Evolutionary conservation across 2,888 invertebrate species (phyloP), one percentile per base, ranked within the genome.

Genomic region (Oxystoma pomonae): DNA sequence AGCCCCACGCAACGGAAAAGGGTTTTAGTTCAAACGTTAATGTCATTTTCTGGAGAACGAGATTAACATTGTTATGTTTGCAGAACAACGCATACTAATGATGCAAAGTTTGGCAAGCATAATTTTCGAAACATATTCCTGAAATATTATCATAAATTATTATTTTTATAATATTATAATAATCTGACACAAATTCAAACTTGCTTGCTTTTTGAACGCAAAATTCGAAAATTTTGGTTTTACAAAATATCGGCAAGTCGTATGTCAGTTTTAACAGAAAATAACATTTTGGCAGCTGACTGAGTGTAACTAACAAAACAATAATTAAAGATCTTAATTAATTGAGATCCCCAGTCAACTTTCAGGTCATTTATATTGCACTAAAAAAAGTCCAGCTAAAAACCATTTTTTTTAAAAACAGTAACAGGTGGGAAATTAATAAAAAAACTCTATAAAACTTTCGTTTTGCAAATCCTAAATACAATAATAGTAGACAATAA

Each of bases 1-100:
- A 85, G 85, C 85, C 85, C 84, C 81, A 77, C 78, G 78, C 78
- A 81, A 77, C 75, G 66, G 70, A 81, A 79, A 81, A 80, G 82
- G 78, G 65, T 84, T 84, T 75, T 74, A 75, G 76, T 75, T n/a
- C n/a, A 72, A 55, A 65, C 78, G 77, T 81, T 78, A 68, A 65
- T 61, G 68, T 77, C 75, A 69, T 72, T 76, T 77, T 76, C 78
- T 76, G 79, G 76, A 69, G 68, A 76, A 74, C 69, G 70, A 77
- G 75, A 66, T 68, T 68, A 73, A 78, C 77, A 69, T 68, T 12
- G 51, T 17, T 53, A n/a, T 7, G 17, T 19, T 53, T 19, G n/a
- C 19, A 16, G 19, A 16, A 53, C 19, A 7, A 53, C 7, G 53
- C 53, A 19, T n/a, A 53, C 7, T 16, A 3, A 16, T 5, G 53